Evolutionary conservation across 2,888 invertebrate genomes (phyloP).

Genomic region (Stramonita haemastoma): DNA sequence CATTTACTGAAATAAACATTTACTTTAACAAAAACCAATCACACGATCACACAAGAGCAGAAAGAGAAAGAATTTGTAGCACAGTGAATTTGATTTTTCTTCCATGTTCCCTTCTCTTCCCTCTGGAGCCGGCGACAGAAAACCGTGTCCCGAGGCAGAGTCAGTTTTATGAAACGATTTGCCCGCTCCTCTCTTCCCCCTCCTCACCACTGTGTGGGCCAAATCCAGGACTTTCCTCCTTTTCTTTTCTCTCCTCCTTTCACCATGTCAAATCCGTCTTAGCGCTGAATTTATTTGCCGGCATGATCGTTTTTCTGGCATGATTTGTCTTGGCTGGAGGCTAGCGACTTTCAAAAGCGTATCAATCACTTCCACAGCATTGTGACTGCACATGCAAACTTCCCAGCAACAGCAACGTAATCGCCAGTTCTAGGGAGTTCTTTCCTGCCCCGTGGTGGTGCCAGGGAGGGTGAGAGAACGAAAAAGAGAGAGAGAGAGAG

Average conservation of each 20-base stretch:
- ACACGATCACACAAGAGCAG: too few species aligned
- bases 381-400: conserved; percentile 5
- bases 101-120: neutral
- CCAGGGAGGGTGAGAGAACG: neutral
- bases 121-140: neutral
- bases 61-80: too few species aligned
- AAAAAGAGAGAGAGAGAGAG: neutral
- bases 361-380: neutral
- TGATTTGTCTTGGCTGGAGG: neutral
- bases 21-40: too few species aligned
- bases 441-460: too few species aligned
- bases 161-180: neutral
- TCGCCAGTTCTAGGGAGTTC: neutral
- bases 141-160: neutral
- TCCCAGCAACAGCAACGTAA: neutral
- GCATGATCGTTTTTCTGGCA: neutral
- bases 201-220: too few species aligned
- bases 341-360: conserved; percentile 2
- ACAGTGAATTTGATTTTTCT: neutral
- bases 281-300: neutral
- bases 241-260: neutral
- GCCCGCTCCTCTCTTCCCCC: neutral
- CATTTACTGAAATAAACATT: too few species aligned
- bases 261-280: neutral
- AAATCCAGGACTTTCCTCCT: neutral